These are phyloP conservation scores for Trissolcus japonicus DNA, from an alignment of 2,888 invertebrate species.

Conservation along the genomic window DNA sequence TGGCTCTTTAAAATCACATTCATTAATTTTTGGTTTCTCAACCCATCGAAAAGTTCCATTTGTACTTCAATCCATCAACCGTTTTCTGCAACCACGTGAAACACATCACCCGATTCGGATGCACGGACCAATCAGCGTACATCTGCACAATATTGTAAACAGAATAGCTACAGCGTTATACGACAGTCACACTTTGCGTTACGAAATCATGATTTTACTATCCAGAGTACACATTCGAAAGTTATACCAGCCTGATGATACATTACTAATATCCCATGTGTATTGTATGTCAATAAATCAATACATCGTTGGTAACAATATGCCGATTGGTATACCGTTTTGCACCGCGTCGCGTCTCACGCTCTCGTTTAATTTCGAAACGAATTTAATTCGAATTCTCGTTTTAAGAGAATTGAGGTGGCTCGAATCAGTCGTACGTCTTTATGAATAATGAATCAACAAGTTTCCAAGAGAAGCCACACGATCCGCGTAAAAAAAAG, in stretches of 20 bases:
- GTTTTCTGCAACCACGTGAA: constrained; percentile 3
- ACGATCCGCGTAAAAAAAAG: not conserved
- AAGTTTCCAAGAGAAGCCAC: not conserved
- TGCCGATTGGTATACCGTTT: constrained; percentile 11
- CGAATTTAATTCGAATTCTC: constrained; percentile 1
- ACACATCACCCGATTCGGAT: not conserved
- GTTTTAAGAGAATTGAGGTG: not conserved
- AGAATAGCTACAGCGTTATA: not conserved
- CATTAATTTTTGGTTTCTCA: constrained; percentile 1
- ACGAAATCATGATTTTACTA: constrained; percentile 36
- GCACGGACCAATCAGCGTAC: not conserved
- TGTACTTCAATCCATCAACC: constrained; percentile 18
- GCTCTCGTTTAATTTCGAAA: constrained; percentile 27
- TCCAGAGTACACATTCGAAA: constrained; percentile 51
- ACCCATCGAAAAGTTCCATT: constrained; percentile 5
- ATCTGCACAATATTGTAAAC: constrained; percentile 5
- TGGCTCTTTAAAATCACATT: too few relatives aligned
- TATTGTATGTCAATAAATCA: constrained; percentile 48
- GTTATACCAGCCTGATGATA: constrained; percentile 38
- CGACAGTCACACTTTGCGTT: constrained; percentile 2
- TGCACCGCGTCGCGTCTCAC: constrained; percentile 4
- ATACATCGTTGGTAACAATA: constrained; percentile 29
- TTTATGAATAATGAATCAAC: not conserved
- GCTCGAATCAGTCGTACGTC: not conserved
- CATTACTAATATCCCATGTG: constrained; percentile 43